Base-by-base conservation (phyloP, 2,113 vertebrate genomes). In the Bombycilla garrulus region DNA sequence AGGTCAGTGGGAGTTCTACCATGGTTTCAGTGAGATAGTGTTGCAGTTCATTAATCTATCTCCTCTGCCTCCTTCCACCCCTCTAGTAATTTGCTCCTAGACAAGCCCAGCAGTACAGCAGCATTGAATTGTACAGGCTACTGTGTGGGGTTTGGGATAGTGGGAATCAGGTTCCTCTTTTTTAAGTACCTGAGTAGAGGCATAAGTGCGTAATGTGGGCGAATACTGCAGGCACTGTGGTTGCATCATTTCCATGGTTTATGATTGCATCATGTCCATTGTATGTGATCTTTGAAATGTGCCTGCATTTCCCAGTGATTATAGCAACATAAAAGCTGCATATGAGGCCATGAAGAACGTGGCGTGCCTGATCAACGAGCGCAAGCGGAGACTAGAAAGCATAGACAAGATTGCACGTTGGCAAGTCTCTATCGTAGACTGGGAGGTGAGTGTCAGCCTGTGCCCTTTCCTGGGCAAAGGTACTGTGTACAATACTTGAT, bases 341-440 rank as follows among this genome's bases (percentile, higher is more conserved):
- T 98, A 99, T 4, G 98, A 99, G 84, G 98, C 99, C 38, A 99
- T 99, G 99, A 99, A 99, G 98, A 99, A 99, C 0, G 99, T 99
- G 13, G 99, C 99, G 3, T 99, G 99, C 95, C 96, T 99, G 84
- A 99, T 99, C 94, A 99, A 99, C 1, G 99, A 99, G 97, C 98
- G 99, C 51, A 99, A 99, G 91, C 98, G 99, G 85, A 98, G 99
- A 67, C 95, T 99, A 56, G 99, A 99, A 96, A 99, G 98, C 91
- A 97, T 99, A 40, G 99, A 99, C 97, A 98, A 99, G 97, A 99
- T 99, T 24, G 99, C 99, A 10, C 98, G 98, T 74, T 99, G 99
- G 99, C 99, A 99, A 97, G 98, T 99, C n/a, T 98, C 98, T 96
- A 99, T 99, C 6, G 98, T 99, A 2, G 98, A 97, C 93, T 99